Base-by-base conservation (phyloP, 2,888 invertebrate genomes). In the Celastrina argiolus region DNA sequence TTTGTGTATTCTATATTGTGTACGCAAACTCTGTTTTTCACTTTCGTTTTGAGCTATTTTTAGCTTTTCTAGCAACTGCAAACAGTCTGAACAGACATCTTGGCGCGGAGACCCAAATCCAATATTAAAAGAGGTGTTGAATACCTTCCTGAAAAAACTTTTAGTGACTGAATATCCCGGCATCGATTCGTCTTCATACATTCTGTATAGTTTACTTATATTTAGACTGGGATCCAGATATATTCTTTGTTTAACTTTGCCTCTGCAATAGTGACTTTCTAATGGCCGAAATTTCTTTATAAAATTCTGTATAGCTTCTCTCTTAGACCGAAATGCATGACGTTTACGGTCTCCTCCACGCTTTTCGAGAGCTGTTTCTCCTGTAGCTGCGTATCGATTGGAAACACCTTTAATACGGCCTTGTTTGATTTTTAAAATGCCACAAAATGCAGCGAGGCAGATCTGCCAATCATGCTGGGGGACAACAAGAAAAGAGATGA, bases 1-100 rank as follows among this genome's bases (percentile, higher is more conserved):
- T 34, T 67, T 71, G 22, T 70, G 70, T 31, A 72, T 68, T 65
- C 64, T 34, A 41, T 70, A 45, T 26, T 28, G 39, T 6, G 56
- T 36, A 4, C 39, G 12, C 39, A 39, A 39, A 12, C 12, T 12
- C 39, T 39, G 39, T 39, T 39, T 39, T 39, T 39, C 12, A 39
- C 39, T 39, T 39, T 39, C 39, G 39, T 39, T 39, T 39, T 39
- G 2, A 12, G 39, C 12, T 39, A 63, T 68, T 73, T 39, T 70
- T 65, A 69, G 26, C 39, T 70, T 68, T 69, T 70, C 71, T 36
- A 65, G 64, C 18, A 73, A 41, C 59, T 69, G 65, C 31, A 72
- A 42, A 56, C 71, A 72, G 64, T 63, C 64, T 10, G 72, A 73
- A 64, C 72, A 72, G 14, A 72, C 73, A 28, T 73, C 73, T 68